phyloP scores from a whole-genome alignment of 1,140 invertebrate species.

The Brachionus rotundiformis region DNA sequence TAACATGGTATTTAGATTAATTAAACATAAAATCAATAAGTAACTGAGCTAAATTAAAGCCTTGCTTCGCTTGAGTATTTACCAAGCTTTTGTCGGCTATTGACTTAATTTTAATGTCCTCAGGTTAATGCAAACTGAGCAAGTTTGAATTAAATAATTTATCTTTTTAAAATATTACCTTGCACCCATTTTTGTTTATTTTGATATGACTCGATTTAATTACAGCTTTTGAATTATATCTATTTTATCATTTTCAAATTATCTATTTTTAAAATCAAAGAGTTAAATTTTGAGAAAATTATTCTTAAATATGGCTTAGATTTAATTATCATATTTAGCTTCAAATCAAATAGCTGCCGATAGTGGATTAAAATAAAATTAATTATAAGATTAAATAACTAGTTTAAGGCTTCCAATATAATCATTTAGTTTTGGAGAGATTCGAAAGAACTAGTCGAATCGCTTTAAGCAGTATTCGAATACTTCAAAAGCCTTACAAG shows the following conservation, averaged over 20 bases:
- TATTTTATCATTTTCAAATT: neutral
- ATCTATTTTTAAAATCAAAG: neutral
- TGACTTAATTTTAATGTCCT: neutral
- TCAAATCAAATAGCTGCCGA: neutral
- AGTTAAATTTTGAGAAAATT: neutral
- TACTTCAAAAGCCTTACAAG: neutral
- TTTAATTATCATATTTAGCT: neutral
- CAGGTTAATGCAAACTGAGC: neutral
- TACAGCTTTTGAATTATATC: neutral
- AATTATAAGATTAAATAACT: neutral
- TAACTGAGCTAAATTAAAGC: neutral
- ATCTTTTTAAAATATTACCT: neutral
- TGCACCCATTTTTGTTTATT: constrained; percentile 36
- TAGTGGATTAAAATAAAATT: neutral
- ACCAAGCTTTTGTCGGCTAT: neutral
- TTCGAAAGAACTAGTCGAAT: neutral
- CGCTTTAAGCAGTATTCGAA: neutral
- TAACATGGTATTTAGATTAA: neutral
- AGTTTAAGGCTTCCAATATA: neutral
- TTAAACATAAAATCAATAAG: neutral
- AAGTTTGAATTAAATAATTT: neutral
- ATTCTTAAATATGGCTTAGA: neutral
- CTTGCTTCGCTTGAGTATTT: neutral
- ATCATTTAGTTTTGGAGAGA: neutral
- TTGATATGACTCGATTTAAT: neutral